Conservation (phyloP, 2,888 invertebrate species). For the Sipha maydis region DNA sequence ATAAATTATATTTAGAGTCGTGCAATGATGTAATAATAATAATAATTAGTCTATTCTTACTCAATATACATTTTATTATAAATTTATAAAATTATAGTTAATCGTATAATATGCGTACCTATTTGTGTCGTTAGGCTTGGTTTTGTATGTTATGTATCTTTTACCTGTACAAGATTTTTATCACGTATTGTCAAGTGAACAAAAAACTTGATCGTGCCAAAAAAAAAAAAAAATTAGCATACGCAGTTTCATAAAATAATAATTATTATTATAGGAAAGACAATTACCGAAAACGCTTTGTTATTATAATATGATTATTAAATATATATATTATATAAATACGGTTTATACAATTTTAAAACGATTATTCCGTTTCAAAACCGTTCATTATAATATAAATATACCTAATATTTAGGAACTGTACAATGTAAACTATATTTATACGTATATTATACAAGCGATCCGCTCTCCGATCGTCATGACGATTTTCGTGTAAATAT, state of each 20-base stretch:
- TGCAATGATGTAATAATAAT: constrained; percentile 45
- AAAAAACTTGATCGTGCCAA: constrained; percentile 44
- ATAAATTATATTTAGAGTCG: constrained; percentile 15
- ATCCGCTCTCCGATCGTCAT: neutral
- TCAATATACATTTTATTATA: neutral
- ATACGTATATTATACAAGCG: neutral
- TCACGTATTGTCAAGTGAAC: neutral
- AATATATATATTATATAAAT: neutral
- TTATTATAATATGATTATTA: neutral
- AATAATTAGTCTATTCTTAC: constrained; percentile 9
- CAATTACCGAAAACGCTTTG: constrained; percentile 21
- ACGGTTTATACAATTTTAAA: neutral
- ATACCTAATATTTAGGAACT: constrained; percentile 8
- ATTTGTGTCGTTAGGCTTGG: neutral
- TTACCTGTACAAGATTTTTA: constrained; percentile 8
- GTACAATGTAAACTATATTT: constrained; percentile 29
- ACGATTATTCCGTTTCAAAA: neutral
- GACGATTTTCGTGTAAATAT: constrained; percentile 52
- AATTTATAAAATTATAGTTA: neutral
- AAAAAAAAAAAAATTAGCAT: neutral
- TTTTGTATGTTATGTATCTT: neutral
- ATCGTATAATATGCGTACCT: neutral
- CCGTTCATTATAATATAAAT: neutral
- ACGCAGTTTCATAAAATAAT: neutral
- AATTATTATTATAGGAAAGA: neutral